These are phyloP conservation scores for Barypeithes pellucidus DNA, from an alignment of 2,888 invertebrate genomes.

Conservation along the genomic window DNA sequence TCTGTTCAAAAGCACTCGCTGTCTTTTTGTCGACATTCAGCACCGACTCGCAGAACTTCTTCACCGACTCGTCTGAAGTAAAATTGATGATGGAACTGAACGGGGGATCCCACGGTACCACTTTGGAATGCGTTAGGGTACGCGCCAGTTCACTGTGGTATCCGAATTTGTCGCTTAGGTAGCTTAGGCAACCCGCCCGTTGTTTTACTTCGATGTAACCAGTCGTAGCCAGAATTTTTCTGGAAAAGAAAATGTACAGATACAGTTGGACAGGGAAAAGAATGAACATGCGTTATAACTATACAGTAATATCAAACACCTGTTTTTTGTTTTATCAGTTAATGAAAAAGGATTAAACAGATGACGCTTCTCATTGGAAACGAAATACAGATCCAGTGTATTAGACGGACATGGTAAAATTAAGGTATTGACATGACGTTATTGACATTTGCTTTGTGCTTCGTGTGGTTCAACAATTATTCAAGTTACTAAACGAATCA, in stretches of 20 bases:
- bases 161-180: constrained; percentile 88
- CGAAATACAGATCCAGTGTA: too few species aligned
- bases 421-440: too few species aligned
- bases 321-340: too few species aligned
- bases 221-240: constrained; percentile 79
- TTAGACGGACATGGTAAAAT: too few species aligned
- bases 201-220: constrained; percentile 89
- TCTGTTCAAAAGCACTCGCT: constrained; percentile 68
- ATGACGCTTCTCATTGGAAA: too few species aligned
- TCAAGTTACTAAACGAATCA: too few species aligned
- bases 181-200: constrained; percentile 90
- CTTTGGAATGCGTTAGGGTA: constrained; percentile 83
- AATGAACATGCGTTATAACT: too few species aligned
- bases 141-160: constrained; percentile 85
- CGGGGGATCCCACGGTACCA: constrained; percentile 79
- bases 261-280: too few species aligned
- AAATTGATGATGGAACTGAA: constrained; percentile 82
- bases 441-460: too few species aligned
- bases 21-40: constrained; percentile 43
- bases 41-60: constrained; percentile 76
- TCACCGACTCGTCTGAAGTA: constrained; percentile 81
- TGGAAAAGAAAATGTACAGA: constrained; percentile 65
- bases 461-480: too few species aligned
- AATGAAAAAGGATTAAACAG: too few species aligned
- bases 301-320: too few species aligned